A percentile compares a stretch with the other conserved stretches of the same genome.
phyloP scores from a whole-genome alignment of 2,113 vertebrate genomes.

The Corydoras sp. region DNA sequence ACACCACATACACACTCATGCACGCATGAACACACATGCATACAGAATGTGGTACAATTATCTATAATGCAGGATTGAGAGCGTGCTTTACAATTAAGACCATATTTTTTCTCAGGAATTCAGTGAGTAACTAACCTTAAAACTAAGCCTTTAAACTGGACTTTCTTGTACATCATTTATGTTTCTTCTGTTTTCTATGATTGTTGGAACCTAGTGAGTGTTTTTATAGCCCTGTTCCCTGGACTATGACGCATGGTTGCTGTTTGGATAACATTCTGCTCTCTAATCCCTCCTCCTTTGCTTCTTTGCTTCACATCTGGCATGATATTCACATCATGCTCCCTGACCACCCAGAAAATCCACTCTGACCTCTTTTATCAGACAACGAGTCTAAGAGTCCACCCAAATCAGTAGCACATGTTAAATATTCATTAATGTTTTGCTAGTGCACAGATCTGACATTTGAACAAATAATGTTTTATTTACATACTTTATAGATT shows the following conservation, averaged over 20 bases:
- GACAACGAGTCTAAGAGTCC: not conserved
- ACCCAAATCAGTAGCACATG: not conserved
- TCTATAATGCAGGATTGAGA: too few relatives aligned
- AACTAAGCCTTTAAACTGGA: too few relatives aligned
- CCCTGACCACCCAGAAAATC: slow-evolving; percentile 29
- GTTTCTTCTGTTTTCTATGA: not conserved
- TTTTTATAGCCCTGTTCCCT: slow-evolving; percentile 31
- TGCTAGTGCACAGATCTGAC: not conserved
- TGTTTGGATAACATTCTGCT: slow-evolving; percentile 37
- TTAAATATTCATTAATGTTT: not conserved
- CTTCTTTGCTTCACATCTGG: slow-evolving; percentile 43
- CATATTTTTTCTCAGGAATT: too few relatives aligned
- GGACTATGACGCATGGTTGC: slow-evolving; percentile 5
- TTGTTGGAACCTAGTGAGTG: not conserved
- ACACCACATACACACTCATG: too few relatives aligned
- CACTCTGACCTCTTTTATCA: slow-evolving; percentile 37
- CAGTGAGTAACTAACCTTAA: too few relatives aligned
- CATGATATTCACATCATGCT: slow-evolving; percentile 12
- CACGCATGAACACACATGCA: too few relatives aligned
- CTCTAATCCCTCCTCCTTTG: slow-evolving; percentile 31
- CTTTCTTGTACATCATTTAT: not conserved
- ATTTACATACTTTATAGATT: not conserved
- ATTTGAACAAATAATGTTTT: not conserved
- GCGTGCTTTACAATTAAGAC: too few relatives aligned
- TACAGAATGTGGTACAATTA: too few relatives aligned